Conservation (phyloP, 2,888 invertebrate species). For the Microdon myrmicae region DNA sequence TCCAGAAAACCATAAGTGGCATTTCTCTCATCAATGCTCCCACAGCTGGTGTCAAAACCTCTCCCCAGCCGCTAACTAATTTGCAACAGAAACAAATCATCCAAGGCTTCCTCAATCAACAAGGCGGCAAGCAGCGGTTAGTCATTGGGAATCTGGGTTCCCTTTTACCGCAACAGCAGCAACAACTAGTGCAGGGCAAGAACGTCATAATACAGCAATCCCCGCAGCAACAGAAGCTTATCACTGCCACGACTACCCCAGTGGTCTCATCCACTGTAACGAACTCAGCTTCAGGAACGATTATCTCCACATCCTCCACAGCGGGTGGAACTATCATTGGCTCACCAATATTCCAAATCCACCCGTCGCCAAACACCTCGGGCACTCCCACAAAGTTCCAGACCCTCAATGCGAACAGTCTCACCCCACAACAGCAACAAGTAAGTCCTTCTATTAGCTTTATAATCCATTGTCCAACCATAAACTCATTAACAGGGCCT, state of each 20-base stretch:
- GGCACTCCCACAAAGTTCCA: constrained; percentile 56
- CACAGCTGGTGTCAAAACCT: constrained; percentile 59
- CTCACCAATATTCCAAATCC: constrained; percentile 56
- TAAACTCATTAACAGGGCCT: constrained; percentile 50
- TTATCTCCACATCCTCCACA: constrained; percentile 30
- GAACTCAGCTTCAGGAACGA: constrained; percentile 33
- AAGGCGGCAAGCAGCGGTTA: constrained; percentile 38
- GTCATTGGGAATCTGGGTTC: constrained; percentile 38
- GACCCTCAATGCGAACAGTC: constrained; percentile 59
- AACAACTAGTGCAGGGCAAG: constrained; percentile 50
- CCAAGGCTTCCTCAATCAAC: constrained; percentile 58
- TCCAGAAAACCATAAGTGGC: constrained; percentile 52
- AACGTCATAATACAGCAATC: constrained; percentile 55
- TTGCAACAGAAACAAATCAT: constrained; percentile 64
- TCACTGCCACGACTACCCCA: constrained; percentile 42
- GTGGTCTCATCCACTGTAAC: constrained; percentile 50
- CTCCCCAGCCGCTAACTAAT: constrained; percentile 61
- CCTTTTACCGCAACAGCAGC: constrained; percentile 43
- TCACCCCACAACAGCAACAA: constrained; percentile 64
- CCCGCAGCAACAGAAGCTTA: constrained; percentile 57
- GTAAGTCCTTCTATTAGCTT: constrained; percentile 42
- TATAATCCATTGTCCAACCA: neutral
- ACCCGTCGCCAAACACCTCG: constrained; percentile 49
- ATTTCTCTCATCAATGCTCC: constrained; percentile 53
- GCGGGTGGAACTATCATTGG: constrained; percentile 33